Percentiles rank a stretch among this genome's conserved stretches.
Conservation (phyloP, 2,797 vertebrate species). For the Muraenolepis orangiensis region DNA sequence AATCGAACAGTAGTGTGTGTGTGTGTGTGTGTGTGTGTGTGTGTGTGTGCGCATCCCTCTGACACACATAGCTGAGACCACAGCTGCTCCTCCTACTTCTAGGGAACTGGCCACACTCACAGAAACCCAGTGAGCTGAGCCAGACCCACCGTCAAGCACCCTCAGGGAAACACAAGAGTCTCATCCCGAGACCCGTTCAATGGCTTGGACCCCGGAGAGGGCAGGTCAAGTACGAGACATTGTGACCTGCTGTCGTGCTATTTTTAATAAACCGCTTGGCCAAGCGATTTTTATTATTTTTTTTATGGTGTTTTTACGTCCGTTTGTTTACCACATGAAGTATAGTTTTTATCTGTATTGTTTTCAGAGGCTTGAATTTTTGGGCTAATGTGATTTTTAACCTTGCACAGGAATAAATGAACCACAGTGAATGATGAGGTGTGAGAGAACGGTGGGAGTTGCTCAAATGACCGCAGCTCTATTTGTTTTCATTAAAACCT, state of each 20-base stretch:
- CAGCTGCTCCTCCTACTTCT: conserved; percentile 28
- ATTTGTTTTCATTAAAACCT: neutral
- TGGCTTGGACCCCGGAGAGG: conserved; percentile 8
- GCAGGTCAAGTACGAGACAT: neutral
- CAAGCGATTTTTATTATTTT: no score
- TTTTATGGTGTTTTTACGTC: no score
- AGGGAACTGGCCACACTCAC: conserved; percentile 17
- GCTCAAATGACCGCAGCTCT: no score
- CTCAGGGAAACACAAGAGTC: conserved; percentile 19
- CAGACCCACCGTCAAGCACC: conserved; percentile 5
- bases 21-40: conserved; percentile 56
- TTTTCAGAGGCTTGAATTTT: conserved; percentile 43
- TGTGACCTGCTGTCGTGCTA: neutral
- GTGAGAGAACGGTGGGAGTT: neutral
- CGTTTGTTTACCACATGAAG: conserved; percentile 19
- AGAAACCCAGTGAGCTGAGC: neutral
- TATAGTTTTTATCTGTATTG: conserved; percentile 36
- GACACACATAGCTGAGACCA: conserved; percentile 26
- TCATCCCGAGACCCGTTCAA: conserved; percentile 1
- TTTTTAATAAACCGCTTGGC: conserved; percentile 22
- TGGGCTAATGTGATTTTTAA: conserved; percentile 47
- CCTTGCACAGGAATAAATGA: conserved; percentile 34
- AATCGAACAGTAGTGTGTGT: conserved; percentile 73
- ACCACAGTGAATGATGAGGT: neutral
- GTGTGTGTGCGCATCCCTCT: neutral